Conservation (phyloP, 2,888 invertebrate genomes). For the Sinopyrophorus schimmeli region DNA sequence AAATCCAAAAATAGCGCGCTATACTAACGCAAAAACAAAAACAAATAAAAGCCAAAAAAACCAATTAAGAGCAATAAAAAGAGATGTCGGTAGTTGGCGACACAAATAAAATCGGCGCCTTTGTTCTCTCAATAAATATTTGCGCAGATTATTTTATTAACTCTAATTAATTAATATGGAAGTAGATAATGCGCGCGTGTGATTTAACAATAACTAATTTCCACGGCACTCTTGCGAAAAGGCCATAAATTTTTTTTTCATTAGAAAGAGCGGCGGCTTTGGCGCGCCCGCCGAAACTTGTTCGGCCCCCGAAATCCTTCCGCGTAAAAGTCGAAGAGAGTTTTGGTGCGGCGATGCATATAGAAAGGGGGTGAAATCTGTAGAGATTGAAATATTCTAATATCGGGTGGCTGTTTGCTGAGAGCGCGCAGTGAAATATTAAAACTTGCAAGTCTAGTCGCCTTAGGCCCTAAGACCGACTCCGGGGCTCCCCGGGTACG, state of each 20-base stretch:
- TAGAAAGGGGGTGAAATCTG: slow-evolving; percentile 46
- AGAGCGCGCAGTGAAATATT: slow-evolving; percentile 46
- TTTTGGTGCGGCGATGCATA: slow-evolving; percentile 37
- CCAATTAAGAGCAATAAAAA: no score
- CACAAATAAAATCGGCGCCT: slow-evolving; percentile 17
- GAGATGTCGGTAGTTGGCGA: no score
- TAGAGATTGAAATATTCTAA: slow-evolving; percentile 56
- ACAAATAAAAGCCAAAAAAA: no score
- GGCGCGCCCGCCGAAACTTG: slow-evolving; percentile 26
- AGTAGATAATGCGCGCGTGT: no score
- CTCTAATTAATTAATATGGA: slow-evolving; percentile 22
- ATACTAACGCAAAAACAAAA: no score
- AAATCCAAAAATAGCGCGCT: no score
- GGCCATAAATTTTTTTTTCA: slow-evolving; percentile 6
- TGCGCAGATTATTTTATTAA: slow-evolving; percentile 25
- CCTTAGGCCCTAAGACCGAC: slow-evolving; percentile 38
- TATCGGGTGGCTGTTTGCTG: slow-evolving; percentile 47
- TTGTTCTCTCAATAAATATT: slow-evolving; percentile 23
- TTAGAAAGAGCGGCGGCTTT: slow-evolving; percentile 18
- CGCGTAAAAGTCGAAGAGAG: slow-evolving; percentile 34
- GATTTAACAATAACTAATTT: slow-evolving; percentile 5
- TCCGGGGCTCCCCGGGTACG: slow-evolving; percentile 28
- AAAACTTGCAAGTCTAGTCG: slow-evolving; percentile 42
- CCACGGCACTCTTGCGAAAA: neutral
- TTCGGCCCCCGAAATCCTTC: slow-evolving; percentile 27